Evolutionary conservation across 1,140 invertebrate genomes (phyloP), one percentile per base, ranked within the genome.

Genomic region (Sycophaga agraensis): DNA sequence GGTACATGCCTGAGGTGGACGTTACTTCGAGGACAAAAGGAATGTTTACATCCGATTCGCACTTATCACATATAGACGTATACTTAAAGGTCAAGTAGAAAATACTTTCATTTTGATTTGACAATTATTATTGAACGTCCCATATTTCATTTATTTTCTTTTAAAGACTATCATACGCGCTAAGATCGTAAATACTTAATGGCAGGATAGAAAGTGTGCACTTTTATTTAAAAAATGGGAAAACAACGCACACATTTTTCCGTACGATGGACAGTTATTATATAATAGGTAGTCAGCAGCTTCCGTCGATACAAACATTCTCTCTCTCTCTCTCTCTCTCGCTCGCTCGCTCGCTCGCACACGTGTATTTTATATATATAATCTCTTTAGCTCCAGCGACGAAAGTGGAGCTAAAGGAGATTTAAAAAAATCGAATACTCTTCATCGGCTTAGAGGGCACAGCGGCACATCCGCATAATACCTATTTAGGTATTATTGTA

Each of bases 41-140:
- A 62, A 62, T 62, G 59, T 63, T 63, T 45, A 57, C 55, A 63
- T 63, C 54, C 54, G 31, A 57, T 51, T 63, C 61, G 54, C 61
- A 63, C 54, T 63, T 63, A 58, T 63, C 54, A 57, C 61, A 63
- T 62, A 42, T 55, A 50, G 51, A 56, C 45, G 51, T 49, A 56
- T 49, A 55, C 43, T 50, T 62, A 42, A 34, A 55, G 53, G 14
- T 62, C 53, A 37, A 50, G 50, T 62, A 46, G 17, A 56, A 62
- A 55, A 62, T 62, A 62, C 59, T 62, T 61, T 56, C 59, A 43
- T 62, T 62, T 53, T 55, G 43, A 56, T 39, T 54, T 60, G 31
- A 48, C 14, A 54, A 61, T 53, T 42, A 56, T 50, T 49, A 46
- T 49, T 53, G 40, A 43, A 53, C 49, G 58, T 62, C 49, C 34